Evolutionary conservation across 2,888 invertebrate species (phyloP).

Genomic region (Plemyria rubiginata): DNA sequence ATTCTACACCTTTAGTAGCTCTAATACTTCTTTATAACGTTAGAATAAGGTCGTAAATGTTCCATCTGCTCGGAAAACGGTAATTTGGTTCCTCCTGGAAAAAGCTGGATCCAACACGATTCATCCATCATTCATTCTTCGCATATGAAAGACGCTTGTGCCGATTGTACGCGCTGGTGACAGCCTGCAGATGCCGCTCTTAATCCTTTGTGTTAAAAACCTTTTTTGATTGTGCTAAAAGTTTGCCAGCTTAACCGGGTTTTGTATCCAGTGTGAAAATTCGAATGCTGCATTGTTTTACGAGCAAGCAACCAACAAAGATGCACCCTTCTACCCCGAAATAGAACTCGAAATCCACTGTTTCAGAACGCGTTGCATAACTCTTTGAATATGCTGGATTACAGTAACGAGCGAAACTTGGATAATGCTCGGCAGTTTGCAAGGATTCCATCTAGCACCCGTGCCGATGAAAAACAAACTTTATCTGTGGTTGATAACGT

Average conservation of each 20-base stretch:
- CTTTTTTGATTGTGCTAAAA: constrained; percentile 57
- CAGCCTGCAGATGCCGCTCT: constrained; percentile 51
- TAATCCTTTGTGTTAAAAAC: constrained; percentile 56
- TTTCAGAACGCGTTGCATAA: neutral
- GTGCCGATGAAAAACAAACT: constrained; percentile 33
- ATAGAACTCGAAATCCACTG: constrained; percentile 18
- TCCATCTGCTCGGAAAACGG: constrained; percentile 31
- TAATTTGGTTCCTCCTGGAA: constrained; percentile 57
- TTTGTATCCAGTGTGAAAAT: constrained; percentile 53
- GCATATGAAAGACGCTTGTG: constrained; percentile 77
- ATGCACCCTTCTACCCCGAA: neutral
- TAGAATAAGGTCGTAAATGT: constrained; percentile 47
- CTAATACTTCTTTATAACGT: constrained; percentile 4
- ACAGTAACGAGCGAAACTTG: constrained; percentile 59
- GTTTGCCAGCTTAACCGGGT: constrained; percentile 55
- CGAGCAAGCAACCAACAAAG: neutral
- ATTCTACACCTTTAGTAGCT: constrained; percentile 6
- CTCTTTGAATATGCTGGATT: constrained; percentile 26
- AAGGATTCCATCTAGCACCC: constrained; percentile 46
- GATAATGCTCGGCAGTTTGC: constrained; percentile 54
- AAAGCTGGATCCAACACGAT: constrained; percentile 72
- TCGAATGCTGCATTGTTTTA: constrained; percentile 36
- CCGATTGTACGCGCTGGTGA: constrained; percentile 70
- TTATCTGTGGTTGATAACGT: constrained; percentile 38
- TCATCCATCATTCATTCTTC: constrained; percentile 80